Evolutionary conservation across 2,888 invertebrate genomes (phyloP), one percentile per base, ranked within the genome.

Genomic region (Colostygia pectinataria): DNA sequence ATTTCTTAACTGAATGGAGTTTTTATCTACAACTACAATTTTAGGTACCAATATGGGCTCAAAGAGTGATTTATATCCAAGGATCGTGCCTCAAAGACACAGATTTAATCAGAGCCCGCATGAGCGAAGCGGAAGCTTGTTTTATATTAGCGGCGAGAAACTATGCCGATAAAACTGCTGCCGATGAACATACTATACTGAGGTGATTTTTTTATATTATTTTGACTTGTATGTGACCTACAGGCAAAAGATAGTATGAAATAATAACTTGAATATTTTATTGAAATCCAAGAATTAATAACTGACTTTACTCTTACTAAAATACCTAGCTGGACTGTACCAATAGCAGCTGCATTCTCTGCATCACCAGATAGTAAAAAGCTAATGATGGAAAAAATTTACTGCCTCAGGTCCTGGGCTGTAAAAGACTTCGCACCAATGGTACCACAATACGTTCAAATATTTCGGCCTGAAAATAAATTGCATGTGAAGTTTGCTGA

Each of bases 401-500:
- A 40, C 27, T 34, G 34, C 46, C 45, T 9, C 68, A 93, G 98
- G 63, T 98, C 99, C 6, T 99, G 99, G 99, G 99, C 99, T 32
- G 98, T 99, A 41, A 98, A 99, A 84, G 99, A 99, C 86, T 99
- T 98, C 82, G 98, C 98, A 0, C 99, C 99, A 13, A 94, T 93
- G 73, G 98, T 98, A 57, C 97, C 98, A 14, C 99, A 99, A 86
- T 99, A 99, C 84, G 98, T 99, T 60, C 99, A 99, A 90, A 98
- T 99, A 71, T 99, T 99, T 91, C 93, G 98, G 72, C 98, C 99
- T 42, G 99, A 99, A 89, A 99, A 99, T 84, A 99, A 99, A 79
- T 93, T 99, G 65, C 99, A 99, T 88, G 99, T 99, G 34, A 98
- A 99, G 87, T 99, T 99, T 86, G 99, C 99, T 28, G 99, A 99